Evolutionary conservation across 2,888 invertebrate species (phyloP), one percentile per base, ranked within the genome.

Genomic region (Diogma glabrata): DNA sequence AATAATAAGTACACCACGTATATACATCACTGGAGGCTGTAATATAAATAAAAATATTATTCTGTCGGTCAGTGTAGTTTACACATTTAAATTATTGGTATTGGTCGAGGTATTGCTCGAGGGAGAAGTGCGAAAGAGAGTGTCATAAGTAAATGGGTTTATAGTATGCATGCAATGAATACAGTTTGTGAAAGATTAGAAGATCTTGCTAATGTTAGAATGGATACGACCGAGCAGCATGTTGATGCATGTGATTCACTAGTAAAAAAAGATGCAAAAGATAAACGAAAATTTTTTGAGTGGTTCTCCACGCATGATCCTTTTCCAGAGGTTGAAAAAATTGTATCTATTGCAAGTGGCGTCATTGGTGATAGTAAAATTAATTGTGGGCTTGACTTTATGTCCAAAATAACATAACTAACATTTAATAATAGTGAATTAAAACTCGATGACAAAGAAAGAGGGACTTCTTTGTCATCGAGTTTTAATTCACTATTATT

Each of bases 131-230:
- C 53, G 49, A 59, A 56, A 58, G 62, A 66, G 10, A 64, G 63
- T 56, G 64, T 64, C n/a, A 57, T 66, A 54, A 60, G 64, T 55
- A 66, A 64, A 62, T 65, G 64, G 63, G 60, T 64, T 57, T 26
- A 26, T 10, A 10, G 28, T 9, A 26, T 26, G 28, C 28, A 26
- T 26, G 28, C 28, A 26, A 26, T 60, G 10, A 58, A 60, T 56
- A 59, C 58, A 33, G 57, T 63, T 51, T 61, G 61, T 60, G 60
- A 63, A 28, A 45, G 51, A 55, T 59, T 63, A 26, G 60, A 65
- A 61, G 57, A 56, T 59, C 30, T 64, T 36, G 59, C 59, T 58
- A 60, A 63, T 58, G 59, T 61, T 57, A 49, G 54, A 47, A 59
- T 63, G 57, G 61, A 60, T 54, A 60, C 60, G n/a, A 59, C 59